phyloP scores from a whole-genome alignment of 2,113 vertebrate genomes.

The Pseudorasbora parva region DNA sequence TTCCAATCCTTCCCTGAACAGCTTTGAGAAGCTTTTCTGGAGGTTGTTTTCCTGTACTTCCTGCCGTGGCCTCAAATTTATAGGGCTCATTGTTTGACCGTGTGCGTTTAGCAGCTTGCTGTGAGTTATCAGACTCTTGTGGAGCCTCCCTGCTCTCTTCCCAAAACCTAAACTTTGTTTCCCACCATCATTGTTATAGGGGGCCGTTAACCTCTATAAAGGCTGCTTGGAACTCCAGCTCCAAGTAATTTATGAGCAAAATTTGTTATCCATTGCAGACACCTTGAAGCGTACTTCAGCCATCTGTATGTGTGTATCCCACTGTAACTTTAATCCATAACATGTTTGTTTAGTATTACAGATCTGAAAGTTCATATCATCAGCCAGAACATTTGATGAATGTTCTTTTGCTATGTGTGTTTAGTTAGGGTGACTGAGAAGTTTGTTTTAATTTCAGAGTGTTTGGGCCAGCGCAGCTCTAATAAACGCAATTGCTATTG shows the following conservation, averaged over 20 bases:
- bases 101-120: conserved; percentile 35
- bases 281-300: background rate
- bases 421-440: background rate
- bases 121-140: conserved; percentile 37
- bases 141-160: background rate
- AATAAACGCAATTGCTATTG: conserved; percentile 36
- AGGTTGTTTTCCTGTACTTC: conserved; percentile 20
- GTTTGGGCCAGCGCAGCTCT: conserved; percentile 26
- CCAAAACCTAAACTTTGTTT: conserved; percentile 25
- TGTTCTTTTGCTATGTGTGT: background rate
- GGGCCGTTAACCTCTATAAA: background rate
- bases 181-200: background rate
- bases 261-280: background rate
- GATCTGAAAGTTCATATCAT: conserved; percentile 5
- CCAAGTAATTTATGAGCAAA: conserved; percentile 2
- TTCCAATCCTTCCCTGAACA: background rate
- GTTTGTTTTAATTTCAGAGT: conserved; percentile 40
- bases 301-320: conserved; percentile 1
- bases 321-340: conserved; percentile 21
- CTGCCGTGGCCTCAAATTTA: conserved; percentile 11
- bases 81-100: conserved; percentile 16
- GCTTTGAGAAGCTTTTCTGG: background rate
- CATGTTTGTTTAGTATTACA: background rate
- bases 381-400: background rate
- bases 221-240: background rate